Base-by-base conservation (phyloP, 1,140 invertebrate species). In the Aphelinus certus region DNA sequence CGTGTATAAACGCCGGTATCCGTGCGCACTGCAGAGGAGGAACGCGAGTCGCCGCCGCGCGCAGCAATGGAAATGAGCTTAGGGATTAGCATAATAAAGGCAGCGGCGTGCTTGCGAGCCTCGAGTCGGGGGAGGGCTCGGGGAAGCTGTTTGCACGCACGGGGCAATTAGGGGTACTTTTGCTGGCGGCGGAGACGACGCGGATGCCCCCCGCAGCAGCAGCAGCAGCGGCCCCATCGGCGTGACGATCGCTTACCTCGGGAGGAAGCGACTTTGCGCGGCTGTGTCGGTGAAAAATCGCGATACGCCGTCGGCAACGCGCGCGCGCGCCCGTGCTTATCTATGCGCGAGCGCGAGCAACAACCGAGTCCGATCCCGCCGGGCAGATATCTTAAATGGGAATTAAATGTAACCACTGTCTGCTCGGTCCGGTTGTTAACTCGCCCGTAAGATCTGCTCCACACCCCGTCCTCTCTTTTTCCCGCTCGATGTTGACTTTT, bases 211-310 rank as follows among this genome's bases (percentile, higher is more conserved):
- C 45, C 3, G 43, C 7, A 48, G 58, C 43, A 42, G n/a, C 43
- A 42, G n/a, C 60, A 60, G 7, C 42, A 3, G 49, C 49, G 42
- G 72, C 74, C 62, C 61, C 69, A 72, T 68, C 71, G 73, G 79
- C 79, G 80, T 79, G 71, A 80, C 80, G 79, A 80, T 81, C 67
- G 71, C 9, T 9, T 45, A 1, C 43, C 61, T 47, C 43, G 10
- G 51, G 9, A 9, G 55, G 66, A 55, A 68, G 55, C 45, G 48
- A 49, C 56, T 61, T n/a, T 3, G 26, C 9, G 48, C 46, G 48
- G 57, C 26, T 26, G 26, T 26, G 26, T 26, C 26, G 26, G 26
- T 26, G 26, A 58, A 69, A 69, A 58, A 58, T 58, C 43, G 46
- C 10, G 51, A 64, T 53, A 43, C 48, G 3, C 7, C 4, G 10